Evolutionary conservation across 2,113 vertebrate species (phyloP).

Genomic region (Stercorarius parasiticus): DNA sequence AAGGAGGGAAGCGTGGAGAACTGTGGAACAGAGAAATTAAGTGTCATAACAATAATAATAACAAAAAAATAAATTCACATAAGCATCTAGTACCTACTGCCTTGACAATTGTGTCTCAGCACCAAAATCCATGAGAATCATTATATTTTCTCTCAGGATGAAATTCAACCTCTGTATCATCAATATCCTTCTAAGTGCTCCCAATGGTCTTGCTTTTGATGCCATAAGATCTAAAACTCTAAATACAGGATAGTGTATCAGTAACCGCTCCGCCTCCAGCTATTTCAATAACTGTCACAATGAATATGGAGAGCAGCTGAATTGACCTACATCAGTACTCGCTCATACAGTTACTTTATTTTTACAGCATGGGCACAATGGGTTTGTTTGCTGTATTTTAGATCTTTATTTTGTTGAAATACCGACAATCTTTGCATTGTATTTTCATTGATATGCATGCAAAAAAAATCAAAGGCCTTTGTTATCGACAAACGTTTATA

Average conservation of each 20-base stretch:
- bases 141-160: background rate
- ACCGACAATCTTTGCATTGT: background rate
- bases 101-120: background rate
- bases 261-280: background rate
- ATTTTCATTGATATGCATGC: background rate
- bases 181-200: constrained; percentile 10
- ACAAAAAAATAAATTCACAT: background rate
- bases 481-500: background rate
- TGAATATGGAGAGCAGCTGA: constrained; percentile 13
- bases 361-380: background rate
- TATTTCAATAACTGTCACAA: constrained; percentile 47
- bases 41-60: background rate
- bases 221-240: background rate
- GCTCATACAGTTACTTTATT: background rate
- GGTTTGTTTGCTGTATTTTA: background rate
- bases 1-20: background rate
- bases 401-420: background rate
- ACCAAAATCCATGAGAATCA: background rate
- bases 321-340: constrained; percentile 11
- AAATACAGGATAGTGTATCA: background rate
- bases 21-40: background rate
- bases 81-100: background rate
- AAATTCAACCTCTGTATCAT: constrained; percentile 8
- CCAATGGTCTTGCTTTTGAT: constrained; percentile 6
- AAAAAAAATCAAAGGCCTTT: background rate